Evolutionary conservation across 2,113 vertebrate species (phyloP).

Genomic region (Hiodon tergisus): DNA sequence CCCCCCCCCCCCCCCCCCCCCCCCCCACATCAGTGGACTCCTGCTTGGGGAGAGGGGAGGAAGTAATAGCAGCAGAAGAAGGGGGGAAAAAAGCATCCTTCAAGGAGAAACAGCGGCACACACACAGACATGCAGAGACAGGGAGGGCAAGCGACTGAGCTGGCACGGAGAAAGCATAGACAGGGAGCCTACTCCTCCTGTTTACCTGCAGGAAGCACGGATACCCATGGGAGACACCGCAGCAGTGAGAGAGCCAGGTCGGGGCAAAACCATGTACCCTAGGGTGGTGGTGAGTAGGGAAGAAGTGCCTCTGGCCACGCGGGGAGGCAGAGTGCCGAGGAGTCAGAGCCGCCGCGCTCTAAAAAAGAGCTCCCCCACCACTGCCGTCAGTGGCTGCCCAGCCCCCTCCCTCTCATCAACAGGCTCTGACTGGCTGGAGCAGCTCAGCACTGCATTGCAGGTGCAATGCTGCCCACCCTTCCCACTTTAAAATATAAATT

Average conservation of each 20-base stretch:
- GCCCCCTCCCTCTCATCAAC: slow-evolving; percentile 34
- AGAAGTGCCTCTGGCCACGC: slow-evolving; percentile 31
- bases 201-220: slow-evolving; percentile 80
- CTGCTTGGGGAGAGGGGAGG: no score
- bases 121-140: neutral
- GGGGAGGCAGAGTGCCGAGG: slow-evolving; percentile 31
- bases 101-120: neutral
- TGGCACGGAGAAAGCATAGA: no score
- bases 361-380: neutral
- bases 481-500: slow-evolving; percentile 14
- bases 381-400: slow-evolving; percentile 35
- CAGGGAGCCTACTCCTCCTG: neutral
- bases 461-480: slow-evolving; percentile 46
- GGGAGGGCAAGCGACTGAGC: no score
- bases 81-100: no score
- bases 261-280: slow-evolving; percentile 51
- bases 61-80: no score
- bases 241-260: slow-evolving; percentile 34
- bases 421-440: slow-evolving; percentile 63
- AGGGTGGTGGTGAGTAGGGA: neutral
- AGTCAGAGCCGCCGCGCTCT: slow-evolving; percentile 11
- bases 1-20: no score
- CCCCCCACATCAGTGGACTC: no score
- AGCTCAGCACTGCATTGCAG: slow-evolving; percentile 84
- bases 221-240: slow-evolving; percentile 69